Percentiles rank a stretch among this genome's conserved stretches.
Conservation (phyloP, 2,797 vertebrate genomes). For the Morelia viridis region DNA sequence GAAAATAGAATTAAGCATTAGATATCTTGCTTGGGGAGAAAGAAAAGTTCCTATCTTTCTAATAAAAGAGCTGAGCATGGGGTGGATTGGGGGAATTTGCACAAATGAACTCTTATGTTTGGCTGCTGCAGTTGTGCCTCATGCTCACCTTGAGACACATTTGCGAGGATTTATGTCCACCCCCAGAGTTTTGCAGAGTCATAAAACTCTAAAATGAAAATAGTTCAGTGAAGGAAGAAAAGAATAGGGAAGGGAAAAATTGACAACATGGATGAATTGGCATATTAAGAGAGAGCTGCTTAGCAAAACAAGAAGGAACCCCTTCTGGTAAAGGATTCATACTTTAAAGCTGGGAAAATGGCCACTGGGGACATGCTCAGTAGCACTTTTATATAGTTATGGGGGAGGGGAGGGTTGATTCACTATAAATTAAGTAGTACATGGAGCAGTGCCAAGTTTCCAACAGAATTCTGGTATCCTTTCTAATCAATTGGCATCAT, state of each 20-base stretch:
- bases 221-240: conserved; percentile 34
- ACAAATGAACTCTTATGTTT: conserved; percentile 40
- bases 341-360: conserved; percentile 28
- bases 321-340: conserved; percentile 27
- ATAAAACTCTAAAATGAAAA: conserved; percentile 49
- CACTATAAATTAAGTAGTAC: conserved; percentile 30
- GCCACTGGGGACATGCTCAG: conserved; percentile 30
- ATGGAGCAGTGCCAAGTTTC: conserved; percentile 17
- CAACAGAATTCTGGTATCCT: neutral
- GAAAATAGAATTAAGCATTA: conserved; percentile 1
- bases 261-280: conserved; percentile 31
- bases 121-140: conserved; percentile 30
- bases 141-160: conserved; percentile 16
- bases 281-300: neutral
- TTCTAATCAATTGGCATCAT: neutral
- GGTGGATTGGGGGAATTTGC: neutral
- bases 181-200: conserved; percentile 45
- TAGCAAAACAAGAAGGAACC: conserved; percentile 36
- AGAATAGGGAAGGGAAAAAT: conserved; percentile 41
- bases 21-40: neutral
- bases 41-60: neutral
- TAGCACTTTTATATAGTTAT: conserved; percentile 26
- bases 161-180: conserved; percentile 36
- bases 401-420: neutral
- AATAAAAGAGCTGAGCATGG: neutral